phyloP scores from a whole-genome alignment of 2,888 invertebrate genomes.

The Tipula lateralis region DNA sequence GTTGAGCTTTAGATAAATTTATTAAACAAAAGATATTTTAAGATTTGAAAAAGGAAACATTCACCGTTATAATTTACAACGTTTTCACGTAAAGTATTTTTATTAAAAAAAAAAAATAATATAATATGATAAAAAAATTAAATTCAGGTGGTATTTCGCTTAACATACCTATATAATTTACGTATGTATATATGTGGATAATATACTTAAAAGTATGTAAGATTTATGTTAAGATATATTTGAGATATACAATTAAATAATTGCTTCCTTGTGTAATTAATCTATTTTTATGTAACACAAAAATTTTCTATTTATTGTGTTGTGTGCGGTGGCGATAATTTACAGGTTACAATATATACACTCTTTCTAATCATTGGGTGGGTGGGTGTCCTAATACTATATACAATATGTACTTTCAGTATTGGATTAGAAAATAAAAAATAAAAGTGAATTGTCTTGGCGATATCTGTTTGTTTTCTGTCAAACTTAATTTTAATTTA shows the following conservation, averaged over 20 bases:
- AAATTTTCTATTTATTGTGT: background rate
- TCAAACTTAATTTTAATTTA: background rate
- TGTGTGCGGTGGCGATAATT: background rate
- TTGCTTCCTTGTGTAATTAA: background rate
- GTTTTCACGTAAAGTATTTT: background rate
- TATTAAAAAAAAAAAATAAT: background rate
- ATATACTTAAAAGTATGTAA: background rate
- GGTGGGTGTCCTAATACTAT: background rate
- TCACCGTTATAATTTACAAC: background rate
- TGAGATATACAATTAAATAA: background rate
- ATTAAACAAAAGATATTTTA: constrained; percentile 3
- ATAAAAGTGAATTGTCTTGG: background rate
- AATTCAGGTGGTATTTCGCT: background rate
- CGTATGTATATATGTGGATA: too few relatives aligned
- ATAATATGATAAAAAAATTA: constrained; percentile 4
- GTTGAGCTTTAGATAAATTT: background rate
- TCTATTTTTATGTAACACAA: background rate
- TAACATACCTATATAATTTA: too few relatives aligned
- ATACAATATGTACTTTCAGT: background rate
- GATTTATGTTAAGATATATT: background rate
- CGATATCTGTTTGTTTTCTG: background rate
- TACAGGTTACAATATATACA: background rate
- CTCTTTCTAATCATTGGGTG: background rate
- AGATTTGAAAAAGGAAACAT: background rate
- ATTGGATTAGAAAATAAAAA: too few relatives aligned